Evolutionary conservation across 2,888 invertebrate species (phyloP).

Genomic region (Odontocolon sp.): DNA sequence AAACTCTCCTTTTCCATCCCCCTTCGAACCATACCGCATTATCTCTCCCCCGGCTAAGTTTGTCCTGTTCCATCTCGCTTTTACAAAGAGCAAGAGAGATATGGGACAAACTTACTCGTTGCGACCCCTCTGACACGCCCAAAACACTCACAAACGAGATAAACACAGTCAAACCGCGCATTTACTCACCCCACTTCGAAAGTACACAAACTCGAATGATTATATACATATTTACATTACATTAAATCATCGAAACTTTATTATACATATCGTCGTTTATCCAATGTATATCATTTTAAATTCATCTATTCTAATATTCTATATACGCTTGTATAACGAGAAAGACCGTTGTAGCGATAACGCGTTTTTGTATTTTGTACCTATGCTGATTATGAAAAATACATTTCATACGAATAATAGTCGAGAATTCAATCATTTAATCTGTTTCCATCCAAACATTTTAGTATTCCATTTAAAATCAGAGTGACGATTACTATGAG

Average conservation of each 20-base stretch:
- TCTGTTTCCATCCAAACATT: no score
- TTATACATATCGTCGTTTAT: not conserved
- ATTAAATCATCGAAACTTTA: not conserved
- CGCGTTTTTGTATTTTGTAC: not conserved
- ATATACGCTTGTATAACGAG: conserved; percentile 16
- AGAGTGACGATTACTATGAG: not conserved
- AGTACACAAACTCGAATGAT: no score
- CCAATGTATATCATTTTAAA: conserved; percentile 8
- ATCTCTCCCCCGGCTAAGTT: conserved; percentile 21
- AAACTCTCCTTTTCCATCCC: not conserved
- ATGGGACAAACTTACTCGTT: conserved; percentile 9
- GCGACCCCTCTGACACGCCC: conserved; percentile 2
- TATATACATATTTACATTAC: not conserved
- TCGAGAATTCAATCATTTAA: not conserved
- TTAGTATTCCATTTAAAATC: no score
- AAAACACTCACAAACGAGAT: not conserved
- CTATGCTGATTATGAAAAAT: conserved; percentile 29
- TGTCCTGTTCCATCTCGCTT: conserved; percentile 4
- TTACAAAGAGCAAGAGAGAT: not conserved
- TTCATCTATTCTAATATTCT: not conserved
- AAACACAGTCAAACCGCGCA: not conserved
- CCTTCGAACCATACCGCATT: not conserved
- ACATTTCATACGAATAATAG: conserved; percentile 43
- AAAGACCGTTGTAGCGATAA: not conserved
- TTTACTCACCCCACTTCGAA: no score